These are phyloP conservation scores for Lasioglossum figueresi DNA, from an alignment of 2,888 invertebrate species.

Conservation along the genomic window DNA sequence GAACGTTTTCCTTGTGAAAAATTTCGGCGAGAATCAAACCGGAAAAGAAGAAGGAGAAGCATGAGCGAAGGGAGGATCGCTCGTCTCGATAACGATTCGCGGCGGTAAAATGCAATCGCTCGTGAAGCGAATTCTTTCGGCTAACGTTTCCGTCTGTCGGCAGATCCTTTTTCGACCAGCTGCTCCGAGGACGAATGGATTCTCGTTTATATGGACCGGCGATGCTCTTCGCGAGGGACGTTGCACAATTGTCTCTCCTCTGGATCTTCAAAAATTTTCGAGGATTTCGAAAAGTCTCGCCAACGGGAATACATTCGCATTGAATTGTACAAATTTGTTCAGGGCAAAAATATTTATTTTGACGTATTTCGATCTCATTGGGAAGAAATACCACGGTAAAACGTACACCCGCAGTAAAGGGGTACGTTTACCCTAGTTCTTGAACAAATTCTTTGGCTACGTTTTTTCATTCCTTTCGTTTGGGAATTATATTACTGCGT, in stretches of 20 bases:
- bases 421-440: background rate
- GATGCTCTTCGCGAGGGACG: background rate
- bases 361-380: too few relatives aligned
- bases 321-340: too few relatives aligned
- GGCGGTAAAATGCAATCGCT: conserved; percentile 34
- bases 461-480: background rate
- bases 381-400: too few relatives aligned
- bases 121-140: conserved; percentile 21
- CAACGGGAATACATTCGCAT: too few relatives aligned
- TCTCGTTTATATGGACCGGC: background rate
- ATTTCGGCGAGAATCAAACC: background rate
- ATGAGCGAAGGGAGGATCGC: background rate
- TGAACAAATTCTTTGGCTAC: background rate
- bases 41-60: background rate
- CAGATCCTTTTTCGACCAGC: conserved; percentile 13
- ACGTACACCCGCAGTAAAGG: too few relatives aligned
- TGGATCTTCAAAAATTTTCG: background rate
- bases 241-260: background rate
- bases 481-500: background rate
- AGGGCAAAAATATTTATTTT: too few relatives aligned
- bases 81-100: conserved; percentile 22
- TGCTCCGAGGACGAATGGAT: background rate
- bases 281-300: background rate
- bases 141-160: background rate
- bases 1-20: conserved; percentile 1